Percentiles rank a stretch among this genome's conserved stretches.
phyloP scores from a whole-genome alignment of 2,113 vertebrate genomes.

The Aphelocoma coerulescens region DNA sequence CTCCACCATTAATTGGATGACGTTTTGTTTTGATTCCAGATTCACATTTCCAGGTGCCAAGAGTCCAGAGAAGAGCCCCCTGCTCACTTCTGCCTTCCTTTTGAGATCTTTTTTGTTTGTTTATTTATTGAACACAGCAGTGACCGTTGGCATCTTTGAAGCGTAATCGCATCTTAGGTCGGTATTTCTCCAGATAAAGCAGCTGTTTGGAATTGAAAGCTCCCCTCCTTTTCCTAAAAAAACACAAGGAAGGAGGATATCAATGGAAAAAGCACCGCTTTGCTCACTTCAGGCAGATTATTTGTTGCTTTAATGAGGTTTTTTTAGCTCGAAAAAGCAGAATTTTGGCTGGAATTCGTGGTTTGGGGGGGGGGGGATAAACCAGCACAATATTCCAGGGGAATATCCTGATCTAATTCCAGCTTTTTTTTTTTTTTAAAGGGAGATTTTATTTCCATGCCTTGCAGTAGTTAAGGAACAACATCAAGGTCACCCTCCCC shows the following conservation, averaged over 20 bases:
- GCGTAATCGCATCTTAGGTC: slow-evolving; percentile 95
- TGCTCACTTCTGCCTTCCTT: slow-evolving; percentile 50
- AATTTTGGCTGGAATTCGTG: not conserved
- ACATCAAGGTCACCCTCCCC: not conserved
- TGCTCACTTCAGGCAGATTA: not conserved
- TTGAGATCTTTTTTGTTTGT: not conserved
- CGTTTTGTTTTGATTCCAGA: slow-evolving; percentile 54
- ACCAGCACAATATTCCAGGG: not conserved
- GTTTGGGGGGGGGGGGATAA: not conserved
- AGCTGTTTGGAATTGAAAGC: slow-evolving; percentile 99
- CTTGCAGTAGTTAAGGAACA: not conserved
- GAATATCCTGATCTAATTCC: not conserved
- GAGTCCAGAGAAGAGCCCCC: slow-evolving; percentile 72
- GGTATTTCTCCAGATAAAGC: slow-evolving; percentile 99
- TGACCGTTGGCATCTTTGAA: slow-evolving; percentile 93
- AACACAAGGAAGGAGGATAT: not conserved
- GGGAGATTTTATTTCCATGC: not conserved
- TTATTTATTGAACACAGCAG: slow-evolving; percentile 92
- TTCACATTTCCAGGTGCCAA: slow-evolving; percentile 81
- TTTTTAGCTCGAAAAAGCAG: not conserved
- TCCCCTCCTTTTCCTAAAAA: slow-evolving; percentile 92
- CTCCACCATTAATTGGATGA: slow-evolving; percentile 67
- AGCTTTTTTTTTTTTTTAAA: not conserved
- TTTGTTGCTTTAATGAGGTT: not conserved
- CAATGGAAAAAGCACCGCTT: not conserved